phyloP scores from a whole-genome alignment of 30 jellyfish, hydroid and myxozoan species.

The Cassiopea xamachana region DNA sequence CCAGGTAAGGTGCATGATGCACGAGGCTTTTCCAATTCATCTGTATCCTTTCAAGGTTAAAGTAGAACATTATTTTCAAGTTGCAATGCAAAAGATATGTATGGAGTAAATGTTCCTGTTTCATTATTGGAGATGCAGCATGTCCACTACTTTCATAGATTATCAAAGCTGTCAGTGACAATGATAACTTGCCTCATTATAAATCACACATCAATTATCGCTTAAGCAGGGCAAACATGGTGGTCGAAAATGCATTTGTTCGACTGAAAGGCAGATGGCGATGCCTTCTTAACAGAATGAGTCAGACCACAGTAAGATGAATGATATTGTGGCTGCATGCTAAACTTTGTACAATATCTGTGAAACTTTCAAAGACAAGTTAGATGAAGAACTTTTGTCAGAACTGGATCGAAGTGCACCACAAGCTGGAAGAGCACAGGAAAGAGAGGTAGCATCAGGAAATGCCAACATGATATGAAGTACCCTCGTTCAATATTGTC shows the following conservation, averaged over 20 bases:
- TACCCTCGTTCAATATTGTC: too few species aligned
- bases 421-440: too few species aligned
- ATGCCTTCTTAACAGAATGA: slow-evolving; percentile 40
- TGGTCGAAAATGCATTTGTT: slow-evolving; percentile 68
- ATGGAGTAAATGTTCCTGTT: slow-evolving; percentile 37
- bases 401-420: too few species aligned
- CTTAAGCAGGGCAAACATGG: slow-evolving; percentile 65
- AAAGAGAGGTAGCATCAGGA: too few species aligned
- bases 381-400: slow-evolving; percentile 8
- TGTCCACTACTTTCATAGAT: slow-evolving; percentile 29
- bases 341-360: slow-evolving; percentile 28
- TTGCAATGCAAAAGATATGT: background rate
- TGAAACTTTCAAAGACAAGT: background rate
- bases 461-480: too few species aligned
- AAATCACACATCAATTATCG: slow-evolving; percentile 45
- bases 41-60: slow-evolving; percentile 14
- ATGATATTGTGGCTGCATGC: slow-evolving; percentile 25
- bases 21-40: slow-evolving; percentile 37
- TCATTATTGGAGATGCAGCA: slow-evolving; percentile 43
- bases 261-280: slow-evolving; percentile 56
- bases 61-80: background rate
- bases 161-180: slow-evolving; percentile 3
- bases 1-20: slow-evolving; percentile 72
- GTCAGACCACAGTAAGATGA: slow-evolving; percentile 4
- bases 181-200: slow-evolving; percentile 26